Percentiles rank a stretch among this genome's conserved stretches.
Evolutionary conservation across 1,140 invertebrate species (phyloP).

Genomic region (Idris sp.): DNA sequence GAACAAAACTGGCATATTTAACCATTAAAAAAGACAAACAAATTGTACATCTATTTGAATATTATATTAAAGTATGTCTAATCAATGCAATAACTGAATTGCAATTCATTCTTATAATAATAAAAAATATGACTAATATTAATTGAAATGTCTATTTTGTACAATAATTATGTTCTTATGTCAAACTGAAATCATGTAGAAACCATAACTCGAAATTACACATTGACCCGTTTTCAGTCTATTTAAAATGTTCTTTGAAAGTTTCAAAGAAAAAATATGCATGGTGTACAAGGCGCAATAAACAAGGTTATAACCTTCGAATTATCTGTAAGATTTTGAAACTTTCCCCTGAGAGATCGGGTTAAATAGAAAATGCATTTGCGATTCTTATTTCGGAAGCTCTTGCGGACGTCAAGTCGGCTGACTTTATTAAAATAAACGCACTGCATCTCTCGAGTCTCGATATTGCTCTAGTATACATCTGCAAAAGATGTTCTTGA

Average conservation of each 20-base stretch:
- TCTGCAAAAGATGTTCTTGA: constrained; percentile 42
- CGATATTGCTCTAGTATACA: constrained; percentile 25
- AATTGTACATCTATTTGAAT: too few species aligned
- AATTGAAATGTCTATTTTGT: too few species aligned
- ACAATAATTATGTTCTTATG: too few species aligned
- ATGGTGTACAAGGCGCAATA: constrained; percentile 22
- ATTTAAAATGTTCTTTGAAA: constrained; percentile 42
- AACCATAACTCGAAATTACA: constrained; percentile 38
- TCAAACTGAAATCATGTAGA: constrained; percentile 12
- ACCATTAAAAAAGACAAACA: too few species aligned
- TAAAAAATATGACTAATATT: too few species aligned
- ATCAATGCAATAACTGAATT: too few species aligned
- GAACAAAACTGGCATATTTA: too few species aligned
- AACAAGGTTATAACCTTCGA: constrained; percentile 31
- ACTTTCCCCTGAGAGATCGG: background rate
- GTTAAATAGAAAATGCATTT: constrained; percentile 19
- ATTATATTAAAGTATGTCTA: too few species aligned
- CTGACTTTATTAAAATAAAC: constrained; percentile 46
- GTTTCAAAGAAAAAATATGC: constrained; percentile 14
- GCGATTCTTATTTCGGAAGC: constrained; percentile 32
- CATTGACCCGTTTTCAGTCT: constrained; percentile 47
- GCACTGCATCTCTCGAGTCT: constrained; percentile 28
- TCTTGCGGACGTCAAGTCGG: constrained; percentile 17
- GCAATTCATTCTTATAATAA: too few species aligned
- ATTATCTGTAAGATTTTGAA: constrained; percentile 22